A percentile compares a stretch with the other conserved stretches of the same genome.
Conservation (phyloP, 2,113 vertebrate species). For the Ictalurus furcatus region DNA sequence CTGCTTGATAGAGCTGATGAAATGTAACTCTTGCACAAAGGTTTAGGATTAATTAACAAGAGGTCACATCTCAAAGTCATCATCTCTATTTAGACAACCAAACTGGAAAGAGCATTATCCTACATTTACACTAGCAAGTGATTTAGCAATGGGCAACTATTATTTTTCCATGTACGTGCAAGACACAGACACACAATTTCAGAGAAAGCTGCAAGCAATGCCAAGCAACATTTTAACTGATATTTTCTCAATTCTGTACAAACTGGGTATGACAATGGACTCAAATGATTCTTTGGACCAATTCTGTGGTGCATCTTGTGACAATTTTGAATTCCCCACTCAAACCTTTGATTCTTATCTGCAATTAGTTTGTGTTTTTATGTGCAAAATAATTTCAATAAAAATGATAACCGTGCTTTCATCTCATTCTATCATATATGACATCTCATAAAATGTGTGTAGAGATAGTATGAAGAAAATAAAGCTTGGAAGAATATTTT, state of each 20-base stretch:
- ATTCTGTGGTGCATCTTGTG: background rate
- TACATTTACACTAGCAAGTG: background rate
- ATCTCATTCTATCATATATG: background rate
- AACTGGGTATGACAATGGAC: background rate
- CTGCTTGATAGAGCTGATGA: conserved; percentile 20
- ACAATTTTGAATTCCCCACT: background rate
- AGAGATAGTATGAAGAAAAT: background rate
- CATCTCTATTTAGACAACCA: background rate
- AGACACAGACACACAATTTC: background rate
- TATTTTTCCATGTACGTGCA: background rate
- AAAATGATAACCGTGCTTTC: too few species aligned
- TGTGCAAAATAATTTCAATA: background rate
- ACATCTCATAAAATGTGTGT: background rate
- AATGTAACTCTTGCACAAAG: background rate
- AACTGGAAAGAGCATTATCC: background rate
- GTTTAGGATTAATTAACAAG: background rate
- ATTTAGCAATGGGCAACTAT: background rate
- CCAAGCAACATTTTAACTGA: background rate
- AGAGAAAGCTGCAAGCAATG: background rate
- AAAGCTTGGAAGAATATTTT: background rate
- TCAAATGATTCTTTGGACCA: background rate
- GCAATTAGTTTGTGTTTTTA: background rate
- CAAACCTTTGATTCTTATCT: too few species aligned
- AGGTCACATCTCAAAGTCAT: background rate
- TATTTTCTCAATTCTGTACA: background rate